Evolutionary conservation across 1,140 invertebrate genomes (phyloP), one percentile per base, ranked within the genome.

Genomic region (Antheraea pernyi): DNA sequence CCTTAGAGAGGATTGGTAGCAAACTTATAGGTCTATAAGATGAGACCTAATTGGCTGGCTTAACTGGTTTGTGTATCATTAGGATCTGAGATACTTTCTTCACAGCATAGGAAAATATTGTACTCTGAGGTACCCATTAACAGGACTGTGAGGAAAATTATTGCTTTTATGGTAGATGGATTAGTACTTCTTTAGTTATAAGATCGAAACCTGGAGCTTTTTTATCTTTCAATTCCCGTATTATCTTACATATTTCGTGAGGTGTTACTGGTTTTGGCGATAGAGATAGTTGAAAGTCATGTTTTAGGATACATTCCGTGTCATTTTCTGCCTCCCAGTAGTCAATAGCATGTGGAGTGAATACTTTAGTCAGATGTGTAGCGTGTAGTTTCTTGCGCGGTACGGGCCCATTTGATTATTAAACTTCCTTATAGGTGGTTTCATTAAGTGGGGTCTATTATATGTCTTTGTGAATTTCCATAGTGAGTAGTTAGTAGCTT

Each of bases 171-270:
- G 66, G 53, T 3, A 67, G 42, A 53, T 69, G 19, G n/a, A 13
- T 19, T 3, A 59, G 48, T 7, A 64, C 39, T 42, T 68, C 37
- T 46, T 59, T 59, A 3, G 62, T 60, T 16, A 65, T 59, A 4
- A 68, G 67, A 37, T 65, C 71, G 39, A 59, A 72, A 7, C 67
- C 66, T 30, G 71, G 70, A 58, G 70, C 70, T 71, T 66, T 66
- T 11, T 65, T 70, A n/a, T 59, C 62, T 13, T 63, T 61, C 9
- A 61, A 19, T 16, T 53, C 16, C 11, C 39, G 7, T 13, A 73
- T 69, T 67, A 67, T 64, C 16, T 46, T 36, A 19, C 9, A 59
- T 6, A 69, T 8, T 66, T 73, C 69, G 19, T 69, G 53, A 37
- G 46, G 64, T 9, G 42, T 73, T n/a, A 58, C 42, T 58, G 42